A percentile compares a stretch with the other conserved stretches of the same genome.
phyloP scores from a whole-genome alignment of 2,797 vertebrate species.

The Hemitrygon akajei region DNA sequence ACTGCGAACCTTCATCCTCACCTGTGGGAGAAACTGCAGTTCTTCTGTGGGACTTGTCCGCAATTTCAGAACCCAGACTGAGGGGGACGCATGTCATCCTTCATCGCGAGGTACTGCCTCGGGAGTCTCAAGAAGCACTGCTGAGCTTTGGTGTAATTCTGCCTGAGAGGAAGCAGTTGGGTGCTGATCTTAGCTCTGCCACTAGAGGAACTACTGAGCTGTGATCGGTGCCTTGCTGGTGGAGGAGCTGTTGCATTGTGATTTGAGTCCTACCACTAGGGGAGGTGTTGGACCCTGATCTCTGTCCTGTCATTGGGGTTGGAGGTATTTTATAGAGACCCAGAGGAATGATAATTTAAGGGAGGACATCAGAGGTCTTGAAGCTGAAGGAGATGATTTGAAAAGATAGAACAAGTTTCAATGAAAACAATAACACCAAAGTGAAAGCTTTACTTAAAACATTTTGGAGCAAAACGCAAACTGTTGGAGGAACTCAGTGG shows the following conservation, averaged over 20 bases:
- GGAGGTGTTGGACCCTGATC: background rate
- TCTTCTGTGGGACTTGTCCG: no score
- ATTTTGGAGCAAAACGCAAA: no score
- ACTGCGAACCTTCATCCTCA: no score
- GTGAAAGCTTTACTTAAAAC: background rate
- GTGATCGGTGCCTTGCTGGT: background rate
- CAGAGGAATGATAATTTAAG: background rate
- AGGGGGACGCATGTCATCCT: no score
- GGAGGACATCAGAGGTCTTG: background rate
- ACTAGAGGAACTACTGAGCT: background rate
- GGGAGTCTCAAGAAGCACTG: no score
- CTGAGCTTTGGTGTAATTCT: no score
- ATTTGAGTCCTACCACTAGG: background rate
- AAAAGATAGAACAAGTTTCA: background rate
- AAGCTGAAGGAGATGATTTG: background rate
- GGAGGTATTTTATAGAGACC: background rate
- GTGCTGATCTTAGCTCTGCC: background rate
- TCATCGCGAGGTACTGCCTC: no score
- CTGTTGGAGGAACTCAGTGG: no score
- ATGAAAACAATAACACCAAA: background rate
- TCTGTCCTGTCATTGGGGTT: background rate
- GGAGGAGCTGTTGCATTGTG: background rate
- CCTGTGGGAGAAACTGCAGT: no score
- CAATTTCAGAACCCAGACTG: no score
- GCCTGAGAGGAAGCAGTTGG: no score